Conservation (phyloP, 2,888 invertebrate genomes). For the Drosophila borborema region DNA sequence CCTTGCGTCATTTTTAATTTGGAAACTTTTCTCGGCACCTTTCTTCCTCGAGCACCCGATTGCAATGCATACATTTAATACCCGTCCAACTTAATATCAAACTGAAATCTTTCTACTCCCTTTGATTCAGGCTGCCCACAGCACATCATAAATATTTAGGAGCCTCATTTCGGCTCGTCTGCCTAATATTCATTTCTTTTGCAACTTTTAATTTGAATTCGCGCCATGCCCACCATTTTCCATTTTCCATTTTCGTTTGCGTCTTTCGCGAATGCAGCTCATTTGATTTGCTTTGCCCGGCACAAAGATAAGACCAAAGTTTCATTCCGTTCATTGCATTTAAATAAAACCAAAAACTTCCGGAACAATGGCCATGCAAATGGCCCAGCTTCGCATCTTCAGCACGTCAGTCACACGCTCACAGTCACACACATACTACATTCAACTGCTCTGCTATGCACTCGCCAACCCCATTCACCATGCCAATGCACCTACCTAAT, state of each 20-base stretch:
- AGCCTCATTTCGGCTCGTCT: constrained; percentile 67
- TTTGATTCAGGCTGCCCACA: constrained; percentile 53
- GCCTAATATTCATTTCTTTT: constrained; percentile 76
- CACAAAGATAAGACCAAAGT: constrained; percentile 64
- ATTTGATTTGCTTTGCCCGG: constrained; percentile 65
- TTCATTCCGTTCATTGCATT: constrained; percentile 77
- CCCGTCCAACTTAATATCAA: constrained; percentile 76
- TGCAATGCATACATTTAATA: constrained; percentile 69
- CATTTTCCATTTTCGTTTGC: no score
- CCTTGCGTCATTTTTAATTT: constrained; percentile 66
- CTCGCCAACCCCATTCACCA: constrained; percentile 44
- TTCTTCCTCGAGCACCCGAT: constrained; percentile 25
- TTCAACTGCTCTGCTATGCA: constrained; percentile 20
- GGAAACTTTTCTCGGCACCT: constrained; percentile 58
- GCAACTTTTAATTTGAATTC: constrained; percentile 78
- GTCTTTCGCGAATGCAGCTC: constrained; percentile 47
- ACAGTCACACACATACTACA: constrained; percentile 54
- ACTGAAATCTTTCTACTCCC: constrained; percentile 61
- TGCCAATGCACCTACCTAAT: constrained; percentile 37
- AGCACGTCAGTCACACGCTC: constrained; percentile 63
- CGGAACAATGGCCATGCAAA: constrained; percentile 61
- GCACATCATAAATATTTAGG: constrained; percentile 82
- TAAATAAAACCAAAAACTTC: constrained; percentile 63
- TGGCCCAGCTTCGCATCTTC: constrained; percentile 43
- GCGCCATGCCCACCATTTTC: constrained; percentile 22